Base-by-base conservation (phyloP, 2,113 vertebrate genomes). In the Dissostichus mawsoni region DNA sequence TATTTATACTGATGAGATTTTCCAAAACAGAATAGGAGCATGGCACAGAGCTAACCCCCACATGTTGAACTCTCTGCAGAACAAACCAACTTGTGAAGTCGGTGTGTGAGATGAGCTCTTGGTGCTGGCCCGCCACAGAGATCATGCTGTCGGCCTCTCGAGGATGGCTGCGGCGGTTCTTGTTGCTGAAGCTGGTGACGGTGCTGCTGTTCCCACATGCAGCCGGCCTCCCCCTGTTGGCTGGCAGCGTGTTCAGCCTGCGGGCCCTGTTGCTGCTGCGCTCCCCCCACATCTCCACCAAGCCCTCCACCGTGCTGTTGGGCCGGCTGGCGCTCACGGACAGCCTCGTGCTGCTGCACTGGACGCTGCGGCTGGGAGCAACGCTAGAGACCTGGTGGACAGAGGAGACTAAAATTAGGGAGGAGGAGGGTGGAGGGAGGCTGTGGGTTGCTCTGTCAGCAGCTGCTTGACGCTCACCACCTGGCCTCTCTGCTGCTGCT, bases 111-210 rank as follows among this genome's bases (percentile, higher is more conserved):
- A 59, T 69, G 7, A 45, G 80, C 63, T 76, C 55, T 44, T 74
- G 25, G 47, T 83, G 65, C 55, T 65, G 84, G 80, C 59, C 72
- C 0, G 20, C 48, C 20, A n/a, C 70, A 56, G 78, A 59, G 3
- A 77, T 55, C 13, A 44, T 5, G 18, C 16, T 48, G 8, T 63
- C 8, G 0, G 5, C 82, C 75, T 93, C 94, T 45, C 94, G 94
- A 83, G 92, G 69, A 66, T 92, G 93, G 71, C 88, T 96, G 17
- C 88, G 92, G 16, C 88, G 91, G 41, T 96, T 96, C 83, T 70
- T 96, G 17, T 83, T 92, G 23, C 88, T 96, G 66, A 97, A 96
- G 86, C 94, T 96, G 3, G 80, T 95, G 80, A 95, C 93, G 0
- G 93, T 96, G 81, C 87, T 96, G 10, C 79, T 96, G 76, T 85